Conservation (phyloP, 2,888 invertebrate species). For the Salpingus planirostris region DNA sequence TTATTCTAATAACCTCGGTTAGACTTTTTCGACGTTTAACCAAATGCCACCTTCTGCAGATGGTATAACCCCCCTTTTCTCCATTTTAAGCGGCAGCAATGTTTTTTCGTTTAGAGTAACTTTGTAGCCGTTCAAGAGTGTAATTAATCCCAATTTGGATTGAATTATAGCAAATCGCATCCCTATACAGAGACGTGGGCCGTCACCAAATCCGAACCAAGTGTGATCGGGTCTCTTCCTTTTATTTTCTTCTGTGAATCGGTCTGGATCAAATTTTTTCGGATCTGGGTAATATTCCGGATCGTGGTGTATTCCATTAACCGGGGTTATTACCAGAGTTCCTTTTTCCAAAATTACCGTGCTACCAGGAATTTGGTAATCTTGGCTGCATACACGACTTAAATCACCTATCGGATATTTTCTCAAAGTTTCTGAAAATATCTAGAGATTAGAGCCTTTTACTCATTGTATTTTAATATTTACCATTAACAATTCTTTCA, state of each 20-base stretch:
- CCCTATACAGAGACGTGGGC: conserved; percentile 22
- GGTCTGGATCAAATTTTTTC: conserved; percentile 30
- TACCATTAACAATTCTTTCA: conserved; percentile 22
- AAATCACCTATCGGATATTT: conserved; percentile 18
- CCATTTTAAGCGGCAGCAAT: conserved; percentile 19
- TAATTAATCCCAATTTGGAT: conserved; percentile 26
- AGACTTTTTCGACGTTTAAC: conserved; percentile 32
- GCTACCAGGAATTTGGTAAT: conserved; percentile 11
- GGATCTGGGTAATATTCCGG: conserved; percentile 30
- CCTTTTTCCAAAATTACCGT: conserved; percentile 8
- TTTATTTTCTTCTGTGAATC: conserved; percentile 29
- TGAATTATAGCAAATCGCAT: conserved; percentile 30
- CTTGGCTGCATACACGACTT: conserved; percentile 11
- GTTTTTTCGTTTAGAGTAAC: conserved; percentile 25
- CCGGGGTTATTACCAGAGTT: conserved; percentile 19
- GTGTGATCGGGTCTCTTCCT: conserved; percentile 20
- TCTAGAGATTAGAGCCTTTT: too few species aligned
- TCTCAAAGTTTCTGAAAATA: conserved; percentile 9
- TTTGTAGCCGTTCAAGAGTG: conserved; percentile 22
- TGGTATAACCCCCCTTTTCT: conserved; percentile 12
- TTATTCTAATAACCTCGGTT: background rate
- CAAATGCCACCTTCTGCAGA: conserved; percentile 20
- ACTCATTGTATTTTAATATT: background rate
- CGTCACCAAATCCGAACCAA: conserved; percentile 22
- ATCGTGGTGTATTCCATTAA: conserved; percentile 29